Base-by-base conservation (phyloP, 1,140 invertebrate genomes). In the Hirudo medicinalis region DNA sequence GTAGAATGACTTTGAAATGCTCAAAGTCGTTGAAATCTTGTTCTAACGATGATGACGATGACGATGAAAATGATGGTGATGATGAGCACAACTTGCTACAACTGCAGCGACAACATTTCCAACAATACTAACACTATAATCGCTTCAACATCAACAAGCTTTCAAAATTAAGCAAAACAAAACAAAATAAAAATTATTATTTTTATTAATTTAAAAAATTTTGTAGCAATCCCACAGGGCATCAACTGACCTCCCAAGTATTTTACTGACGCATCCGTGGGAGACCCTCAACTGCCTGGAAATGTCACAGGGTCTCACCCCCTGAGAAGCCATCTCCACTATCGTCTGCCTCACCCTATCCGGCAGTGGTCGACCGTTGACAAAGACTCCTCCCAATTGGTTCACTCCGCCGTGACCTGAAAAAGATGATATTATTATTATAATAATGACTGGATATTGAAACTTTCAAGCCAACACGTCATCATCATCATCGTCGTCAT, bases 231-330 rank as follows among this genome's bases (percentile, higher is more conserved):
- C 43, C 15, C 4, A 17, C 3, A 49, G 15, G 8, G 20, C 9
- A 13, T 15, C 22, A 70, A 36, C 68, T 40, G 25, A 87, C 72
- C 93, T 91, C 72, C 92, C 85, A 32, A 91, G 92, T 79, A 97
- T 96, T 84, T 97, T 97, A 75, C 90, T 92, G 0, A 97, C 93
- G 83, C 93, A 97, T 43, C 94, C 94, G 82, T 97, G 93, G 29
- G 90, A 92, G 6, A 97, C 92, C 4, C 92, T 86, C 57, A 97
- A 84, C 80, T 95, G 91, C 53, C 94, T 84, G 25, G 90, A 92
- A 71, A 97, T 97, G 82, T 96, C 93, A 81, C 94, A 96, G 1
- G 93, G 93, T 75, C 91, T 83, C 69, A 94, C 92, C 25, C 93
- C 92, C 13, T 93, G 82, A 75, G 94, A 91, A 0, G 92, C 91